phyloP scores from a whole-genome alignment of 2,888 invertebrate species.

The Ganaspis brasiliensis region DNA sequence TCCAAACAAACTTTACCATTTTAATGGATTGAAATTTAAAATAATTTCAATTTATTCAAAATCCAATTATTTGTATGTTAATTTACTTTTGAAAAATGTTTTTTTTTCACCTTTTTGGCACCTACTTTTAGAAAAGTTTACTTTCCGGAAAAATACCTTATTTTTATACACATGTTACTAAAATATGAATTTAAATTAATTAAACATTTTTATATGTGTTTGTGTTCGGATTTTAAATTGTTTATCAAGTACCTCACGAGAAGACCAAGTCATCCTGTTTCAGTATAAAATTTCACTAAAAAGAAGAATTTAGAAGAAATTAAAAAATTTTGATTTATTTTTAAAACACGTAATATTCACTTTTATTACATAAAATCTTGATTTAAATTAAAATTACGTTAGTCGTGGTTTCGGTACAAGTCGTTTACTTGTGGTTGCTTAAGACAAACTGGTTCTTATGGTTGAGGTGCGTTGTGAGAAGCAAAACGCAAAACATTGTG shows the following conservation, averaged over 20 bases:
- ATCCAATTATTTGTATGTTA: too few species aligned
- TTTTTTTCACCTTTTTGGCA: too few species aligned
- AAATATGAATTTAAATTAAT: too few species aligned
- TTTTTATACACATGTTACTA: too few species aligned
- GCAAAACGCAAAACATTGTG: constrained; percentile 21
- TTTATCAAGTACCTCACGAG: neutral
- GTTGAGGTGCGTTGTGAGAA: constrained; percentile 12
- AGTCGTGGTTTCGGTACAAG: neutral
- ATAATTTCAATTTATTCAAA: too few species aligned
- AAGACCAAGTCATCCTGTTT: neutral
- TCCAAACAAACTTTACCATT: too few species aligned
- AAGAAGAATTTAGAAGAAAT: neutral
- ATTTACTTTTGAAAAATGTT: too few species aligned
- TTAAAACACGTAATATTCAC: neutral
- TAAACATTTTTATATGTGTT: too few species aligned
- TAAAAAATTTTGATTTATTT: constrained; percentile 2
- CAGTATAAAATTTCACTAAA: neutral
- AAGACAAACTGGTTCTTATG: constrained; percentile 26
- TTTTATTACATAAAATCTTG: neutral
- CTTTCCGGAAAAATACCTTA: too few species aligned
- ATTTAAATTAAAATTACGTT: constrained; percentile 21
- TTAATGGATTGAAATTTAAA: too few species aligned
- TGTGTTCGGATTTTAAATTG: neutral
- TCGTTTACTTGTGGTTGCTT: constrained; percentile 29
- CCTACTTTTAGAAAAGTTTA: too few species aligned